A percentile compares a stretch with the other conserved stretches of the same genome.
These are phyloP conservation scores for Coregonus clupeaformis DNA, from an alignment of 2,113 vertebrate species.

Conservation along the genomic window DNA sequence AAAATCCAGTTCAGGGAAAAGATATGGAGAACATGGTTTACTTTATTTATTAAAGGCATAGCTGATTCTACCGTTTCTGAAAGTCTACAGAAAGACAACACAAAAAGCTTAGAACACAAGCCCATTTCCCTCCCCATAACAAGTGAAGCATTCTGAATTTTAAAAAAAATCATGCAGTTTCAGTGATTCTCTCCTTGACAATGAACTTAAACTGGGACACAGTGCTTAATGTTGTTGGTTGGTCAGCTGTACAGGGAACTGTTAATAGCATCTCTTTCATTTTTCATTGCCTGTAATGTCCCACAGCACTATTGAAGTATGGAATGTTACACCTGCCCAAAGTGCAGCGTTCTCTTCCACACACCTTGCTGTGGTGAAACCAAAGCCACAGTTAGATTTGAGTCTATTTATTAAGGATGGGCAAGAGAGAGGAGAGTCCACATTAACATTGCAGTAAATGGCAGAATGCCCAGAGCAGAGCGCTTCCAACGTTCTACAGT, in stretches of 20 bases:
- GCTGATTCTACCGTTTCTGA: conserved; percentile 83
- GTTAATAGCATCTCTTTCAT: conserved; percentile 33
- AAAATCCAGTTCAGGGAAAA: conserved; percentile 30
- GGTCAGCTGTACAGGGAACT: conserved; percentile 15
- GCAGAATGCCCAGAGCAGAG: too few relatives aligned
- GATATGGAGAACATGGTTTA: conserved; percentile 86
- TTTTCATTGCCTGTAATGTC: conserved; percentile 16
- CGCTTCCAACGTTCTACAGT: background rate
- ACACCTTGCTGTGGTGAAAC: conserved; percentile 8
- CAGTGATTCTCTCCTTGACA: conserved; percentile 31
- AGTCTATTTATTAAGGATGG: too few relatives aligned
- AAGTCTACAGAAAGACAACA: conserved; percentile 84
- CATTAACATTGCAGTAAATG: background rate
- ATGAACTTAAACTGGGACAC: conserved; percentile 54
- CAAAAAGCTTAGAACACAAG: conserved; percentile 80
- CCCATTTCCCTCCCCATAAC: conserved; percentile 60
- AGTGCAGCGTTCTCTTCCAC: conserved; percentile 26
- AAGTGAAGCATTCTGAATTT: conserved; percentile 59
- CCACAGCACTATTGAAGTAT: conserved; percentile 30
- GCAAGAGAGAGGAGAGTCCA: background rate
- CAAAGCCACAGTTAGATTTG: too few relatives aligned
- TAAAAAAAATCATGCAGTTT: conserved; percentile 76
- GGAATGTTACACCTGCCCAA: conserved; percentile 78
- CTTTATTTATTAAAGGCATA: conserved; percentile 83
- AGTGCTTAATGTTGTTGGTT: conserved; percentile 48